phyloP scores from a whole-genome alignment of 2,888 invertebrate genomes.

The Heliconius charithonia region DNA sequence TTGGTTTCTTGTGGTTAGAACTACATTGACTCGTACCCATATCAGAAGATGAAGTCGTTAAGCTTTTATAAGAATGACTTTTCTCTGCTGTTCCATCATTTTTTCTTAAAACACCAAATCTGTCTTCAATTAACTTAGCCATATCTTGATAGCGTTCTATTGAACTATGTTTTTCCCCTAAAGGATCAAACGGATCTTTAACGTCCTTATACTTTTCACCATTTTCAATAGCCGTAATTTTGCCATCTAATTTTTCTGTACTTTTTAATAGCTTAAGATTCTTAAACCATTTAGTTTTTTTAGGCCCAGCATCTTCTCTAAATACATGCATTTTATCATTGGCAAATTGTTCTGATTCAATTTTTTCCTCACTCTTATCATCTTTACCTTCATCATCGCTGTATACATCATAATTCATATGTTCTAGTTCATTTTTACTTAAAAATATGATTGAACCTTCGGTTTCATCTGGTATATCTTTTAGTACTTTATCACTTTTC shows the following conservation, averaged over 20 bases:
- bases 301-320: conserved; percentile 78
- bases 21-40: conserved; percentile 81
- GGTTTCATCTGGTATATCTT: conserved; percentile 84
- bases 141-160: conserved; percentile 89
- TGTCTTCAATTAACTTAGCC: conserved; percentile 87
- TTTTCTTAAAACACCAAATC: conserved; percentile 82
- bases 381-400: conserved; percentile 81
- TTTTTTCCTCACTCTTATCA: conserved; percentile 73
- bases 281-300: conserved; percentile 87
- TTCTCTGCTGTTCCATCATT: conserved; percentile 78
- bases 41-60: conserved; percentile 81
- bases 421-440: conserved; percentile 86
- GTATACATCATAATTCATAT: conserved; percentile 83
- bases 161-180: conserved; percentile 86
- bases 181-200: conserved; percentile 84
- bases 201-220: conserved; percentile 72
- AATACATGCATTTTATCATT: conserved; percentile 81
- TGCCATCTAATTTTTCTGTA: conserved; percentile 77
- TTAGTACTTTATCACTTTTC: conserved; percentile 80
- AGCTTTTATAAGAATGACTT: conserved; percentile 80
- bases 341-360: conserved; percentile 70
- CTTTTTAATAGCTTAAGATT: conserved; percentile 82
- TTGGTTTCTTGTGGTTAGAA: conserved; percentile 78
- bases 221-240: conserved; percentile 72
- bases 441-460: conserved; percentile 87